Percentiles rank a stretch among this genome's conserved stretches.
Evolutionary conservation across 1,140 invertebrate genomes (phyloP).

Genomic region (Drosophila eugracilis): DNA sequence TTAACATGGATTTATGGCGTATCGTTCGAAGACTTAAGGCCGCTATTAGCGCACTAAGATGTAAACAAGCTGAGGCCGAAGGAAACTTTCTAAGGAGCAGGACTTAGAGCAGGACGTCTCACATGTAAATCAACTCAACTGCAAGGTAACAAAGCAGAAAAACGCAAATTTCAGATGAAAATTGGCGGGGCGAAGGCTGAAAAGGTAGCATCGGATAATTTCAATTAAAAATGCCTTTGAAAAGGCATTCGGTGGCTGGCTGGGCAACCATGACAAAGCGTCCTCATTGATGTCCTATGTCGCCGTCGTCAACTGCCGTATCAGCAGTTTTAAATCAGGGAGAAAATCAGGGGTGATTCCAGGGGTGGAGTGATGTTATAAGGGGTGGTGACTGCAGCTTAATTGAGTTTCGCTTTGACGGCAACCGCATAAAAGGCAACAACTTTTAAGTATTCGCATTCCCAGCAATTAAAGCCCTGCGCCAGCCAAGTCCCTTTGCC

Average conservation of each 20-base stretch:
- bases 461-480: slow-evolving; percentile 70
- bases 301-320: slow-evolving; percentile 58
- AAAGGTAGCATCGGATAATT: slow-evolving; percentile 77
- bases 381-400: slow-evolving; percentile 52
- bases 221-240: slow-evolving; percentile 82
- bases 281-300: slow-evolving; percentile 76
- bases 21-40: slow-evolving; percentile 68
- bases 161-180: slow-evolving; percentile 52
- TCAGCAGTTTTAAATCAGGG: slow-evolving; percentile 76
- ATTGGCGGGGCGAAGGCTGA: slow-evolving; percentile 9
- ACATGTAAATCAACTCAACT: slow-evolving; percentile 45
- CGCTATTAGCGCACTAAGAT: slow-evolving; percentile 71
- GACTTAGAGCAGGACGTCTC: slow-evolving; percentile 21
- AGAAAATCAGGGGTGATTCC: slow-evolving; percentile 53
- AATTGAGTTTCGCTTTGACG: slow-evolving; percentile 83
- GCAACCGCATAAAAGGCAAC: slow-evolving; percentile 80
- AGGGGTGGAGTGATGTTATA: background rate
- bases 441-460: slow-evolving; percentile 82
- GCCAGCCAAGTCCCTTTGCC: slow-evolving; percentile 4
- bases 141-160: slow-evolving; percentile 68
- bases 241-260: slow-evolving; percentile 62
- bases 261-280: slow-evolving; percentile 65
- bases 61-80: slow-evolving; percentile 62
- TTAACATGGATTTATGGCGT: slow-evolving; percentile 81
- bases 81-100: background rate